phyloP scores from a whole-genome alignment of 2,888 invertebrate species.

The Nymphalis polychloros region DNA sequence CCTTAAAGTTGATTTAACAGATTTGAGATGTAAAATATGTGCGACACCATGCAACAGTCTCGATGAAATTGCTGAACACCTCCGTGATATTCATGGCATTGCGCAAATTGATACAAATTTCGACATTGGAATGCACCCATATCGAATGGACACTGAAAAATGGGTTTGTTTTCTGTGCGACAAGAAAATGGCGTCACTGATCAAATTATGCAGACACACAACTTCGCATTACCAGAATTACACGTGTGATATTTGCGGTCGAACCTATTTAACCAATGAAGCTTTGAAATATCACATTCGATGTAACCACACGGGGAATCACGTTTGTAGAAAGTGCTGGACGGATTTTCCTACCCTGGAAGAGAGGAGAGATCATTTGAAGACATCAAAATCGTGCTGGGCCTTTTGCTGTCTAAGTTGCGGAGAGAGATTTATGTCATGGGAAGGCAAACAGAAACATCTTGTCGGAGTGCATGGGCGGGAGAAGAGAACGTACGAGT shows the following conservation, averaged over 20 bases:
- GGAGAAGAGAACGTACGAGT: constrained; percentile 52
- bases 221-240: constrained; percentile 62
- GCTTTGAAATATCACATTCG: constrained; percentile 65
- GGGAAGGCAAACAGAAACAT: constrained; percentile 66
- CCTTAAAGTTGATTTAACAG: constrained; percentile 66
- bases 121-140: constrained; percentile 66
- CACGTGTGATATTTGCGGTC: constrained; percentile 69
- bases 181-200: constrained; percentile 58
- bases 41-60: constrained; percentile 49
- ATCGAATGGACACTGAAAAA: constrained; percentile 57
- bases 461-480: constrained; percentile 54
- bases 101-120: constrained; percentile 52
- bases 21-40: constrained; percentile 64
- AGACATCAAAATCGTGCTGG: constrained; percentile 58
- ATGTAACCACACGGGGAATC: constrained; percentile 58
- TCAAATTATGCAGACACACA: constrained; percentile 64
- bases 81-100: constrained; percentile 52
- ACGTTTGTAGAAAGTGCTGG: constrained; percentile 66
- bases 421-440: constrained; percentile 65
- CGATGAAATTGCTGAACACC: constrained; percentile 56
- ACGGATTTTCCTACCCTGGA: constrained; percentile 56
- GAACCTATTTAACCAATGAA: constrained; percentile 60
- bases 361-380: constrained; percentile 57
- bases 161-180: constrained; percentile 61
- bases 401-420: constrained; percentile 61